phyloP scores from a whole-genome alignment of 2,113 vertebrate genomes.

The Oncorhynchus mykiss region DNA sequence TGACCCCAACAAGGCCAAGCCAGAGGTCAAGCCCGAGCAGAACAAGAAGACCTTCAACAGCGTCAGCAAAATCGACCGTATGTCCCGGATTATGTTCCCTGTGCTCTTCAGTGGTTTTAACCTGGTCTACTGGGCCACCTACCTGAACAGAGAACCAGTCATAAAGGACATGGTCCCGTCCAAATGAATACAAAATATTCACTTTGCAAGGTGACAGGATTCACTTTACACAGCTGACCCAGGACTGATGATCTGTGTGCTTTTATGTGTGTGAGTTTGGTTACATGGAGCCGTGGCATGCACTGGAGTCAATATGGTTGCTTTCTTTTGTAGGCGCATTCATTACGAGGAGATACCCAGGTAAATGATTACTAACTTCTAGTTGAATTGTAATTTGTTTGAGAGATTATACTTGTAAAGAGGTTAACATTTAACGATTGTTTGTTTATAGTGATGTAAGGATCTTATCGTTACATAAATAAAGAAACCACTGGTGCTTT shows the following conservation, averaged over 20 bases:
- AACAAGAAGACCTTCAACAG: constrained; percentile 96
- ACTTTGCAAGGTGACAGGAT: constrained; percentile 19
- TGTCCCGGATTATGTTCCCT: constrained; percentile 95
- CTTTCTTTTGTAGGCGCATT: neutral
- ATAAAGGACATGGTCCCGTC: constrained; percentile 81
- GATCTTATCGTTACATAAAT: too few species aligned
- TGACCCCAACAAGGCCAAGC: constrained; percentile 80
- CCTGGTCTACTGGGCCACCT: constrained; percentile 95
- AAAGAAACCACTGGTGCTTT: neutral
- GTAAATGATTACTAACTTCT: neutral
- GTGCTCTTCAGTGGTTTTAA: constrained; percentile 93
- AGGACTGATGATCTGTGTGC: constrained; percentile 81
- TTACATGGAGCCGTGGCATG: constrained; percentile 1
- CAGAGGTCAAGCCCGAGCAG: constrained; percentile 82
- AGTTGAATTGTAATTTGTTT: neutral
- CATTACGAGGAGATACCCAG: neutral
- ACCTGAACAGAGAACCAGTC: constrained; percentile 87
- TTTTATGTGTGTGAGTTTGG: constrained; percentile 30
- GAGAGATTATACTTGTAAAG: neutral
- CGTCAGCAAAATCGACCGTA: constrained; percentile 96
- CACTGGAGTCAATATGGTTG: neutral
- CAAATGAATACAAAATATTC: constrained; percentile 53
- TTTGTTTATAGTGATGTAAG: neutral
- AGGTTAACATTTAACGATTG: neutral
- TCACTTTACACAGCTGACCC: constrained; percentile 75